phyloP scores from a whole-genome alignment of 2,797 vertebrate genomes.

The Tauraco hartlaubi region DNA sequence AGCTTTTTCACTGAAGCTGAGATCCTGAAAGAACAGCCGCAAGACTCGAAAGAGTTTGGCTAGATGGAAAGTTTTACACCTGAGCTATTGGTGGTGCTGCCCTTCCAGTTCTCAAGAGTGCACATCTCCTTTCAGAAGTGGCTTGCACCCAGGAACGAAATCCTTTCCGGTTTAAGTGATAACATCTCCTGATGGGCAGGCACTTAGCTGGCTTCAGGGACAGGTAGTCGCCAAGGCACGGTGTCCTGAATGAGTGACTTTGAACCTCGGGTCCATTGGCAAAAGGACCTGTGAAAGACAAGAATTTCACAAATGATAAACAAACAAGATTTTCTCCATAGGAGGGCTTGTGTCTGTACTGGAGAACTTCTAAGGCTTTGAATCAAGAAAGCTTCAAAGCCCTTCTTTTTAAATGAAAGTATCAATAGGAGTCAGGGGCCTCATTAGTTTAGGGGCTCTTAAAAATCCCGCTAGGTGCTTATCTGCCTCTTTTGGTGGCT shows the following conservation, averaged over 20 bases:
- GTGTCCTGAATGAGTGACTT: background rate
- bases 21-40: background rate
- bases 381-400: conserved; percentile 14
- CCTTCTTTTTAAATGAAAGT: background rate
- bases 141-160: background rate
- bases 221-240: background rate
- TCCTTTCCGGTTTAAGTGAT: background rate
- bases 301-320: background rate
- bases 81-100: background rate
- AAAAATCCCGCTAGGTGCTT: background rate
- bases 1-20: background rate
- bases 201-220: background rate
- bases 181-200: background rate
- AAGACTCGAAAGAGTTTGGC: background rate
- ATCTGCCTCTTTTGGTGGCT: background rate
- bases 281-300: background rate
- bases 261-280: background rate
- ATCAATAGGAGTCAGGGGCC: background rate
- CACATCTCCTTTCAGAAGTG: background rate
- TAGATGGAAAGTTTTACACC: background rate
- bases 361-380: background rate
- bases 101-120: background rate
- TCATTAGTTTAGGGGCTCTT: background rate
- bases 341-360: background rate
- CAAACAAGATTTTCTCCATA: background rate